Evolutionary conservation across 1,140 invertebrate genomes (phyloP), one percentile per base, ranked within the genome.

Genomic region (Habropoda laboriosa): DNA sequence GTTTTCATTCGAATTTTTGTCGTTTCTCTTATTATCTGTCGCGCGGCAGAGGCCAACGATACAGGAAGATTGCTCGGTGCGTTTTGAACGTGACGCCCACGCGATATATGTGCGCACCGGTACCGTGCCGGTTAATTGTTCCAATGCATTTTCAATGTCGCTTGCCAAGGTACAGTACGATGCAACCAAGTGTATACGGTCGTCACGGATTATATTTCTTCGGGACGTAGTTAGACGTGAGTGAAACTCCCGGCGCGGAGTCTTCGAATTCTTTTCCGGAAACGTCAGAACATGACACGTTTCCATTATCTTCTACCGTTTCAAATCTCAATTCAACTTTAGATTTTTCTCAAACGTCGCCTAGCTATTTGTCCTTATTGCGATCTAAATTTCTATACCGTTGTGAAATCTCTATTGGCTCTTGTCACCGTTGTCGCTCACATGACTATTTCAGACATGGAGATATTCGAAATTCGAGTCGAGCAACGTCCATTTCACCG

Each of bases 121-220:
- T 53, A 70, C 35, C 49, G 32, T 58, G 70, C 73, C 63, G 55
- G 80, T 89, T 88, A 87, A 88, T 88, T 87, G 86, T 83, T 82
- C 30, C 66, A 78, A 86, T 79, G 79, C 78, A 87, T 82, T 88
- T 88, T 83, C 83, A 85, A 80, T 70, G 68, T 79, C 57, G 86
- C 57, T 45, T 64, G 70, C 61, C 78, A 84, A 83, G 66, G 78
- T 68, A 63, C 55, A 78, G 63, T 21, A 47, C 74, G 49, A 66
- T 67, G 73, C 67, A 68, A 49, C 80, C 30, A 35, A 38, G 71
- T 78, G 49, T 80, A 83, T 82, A 83, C 58, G 81, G 35, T 30
- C 49, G 68, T 83, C 55, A 70, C 51, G 75, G 55, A 83, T 68
- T 74, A 53, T 83, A 83, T 84, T 79, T 73, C 75, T 74, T 68